Conservation (phyloP, 2,888 invertebrate species). For the Drosophila atroscutellata region DNA sequence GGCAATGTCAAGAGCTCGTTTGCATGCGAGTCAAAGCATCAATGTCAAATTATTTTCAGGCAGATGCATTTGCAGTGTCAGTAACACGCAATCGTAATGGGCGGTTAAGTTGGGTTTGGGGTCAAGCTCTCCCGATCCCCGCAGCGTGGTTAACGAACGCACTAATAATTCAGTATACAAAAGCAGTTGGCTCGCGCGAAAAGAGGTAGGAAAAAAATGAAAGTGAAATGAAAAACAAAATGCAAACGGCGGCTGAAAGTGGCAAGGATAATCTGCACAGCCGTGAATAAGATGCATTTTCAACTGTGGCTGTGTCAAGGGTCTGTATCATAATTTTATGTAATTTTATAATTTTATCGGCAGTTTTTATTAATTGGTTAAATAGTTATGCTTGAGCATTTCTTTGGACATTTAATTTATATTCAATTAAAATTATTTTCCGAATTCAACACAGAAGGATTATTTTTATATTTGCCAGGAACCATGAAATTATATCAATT, state of each 20-base stretch:
- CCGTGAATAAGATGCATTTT: conserved; percentile 44
- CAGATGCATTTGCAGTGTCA: conserved; percentile 50
- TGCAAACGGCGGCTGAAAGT: conserved; percentile 60
- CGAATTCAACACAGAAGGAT: not conserved
- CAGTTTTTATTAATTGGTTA: not conserved
- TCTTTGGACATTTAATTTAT: no score
- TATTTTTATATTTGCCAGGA: not conserved
- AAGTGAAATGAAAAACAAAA: conserved; percentile 41
- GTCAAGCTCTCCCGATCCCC: conserved; percentile 8
- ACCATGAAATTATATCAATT: not conserved
- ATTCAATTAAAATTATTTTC: no score
- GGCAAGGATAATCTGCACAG: conserved; percentile 66
- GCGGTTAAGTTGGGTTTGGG: not conserved
- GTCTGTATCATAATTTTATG: not conserved
- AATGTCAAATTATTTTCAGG: conserved; percentile 50
- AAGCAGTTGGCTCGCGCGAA: conserved; percentile 15
- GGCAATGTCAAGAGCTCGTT: conserved; percentile 40
- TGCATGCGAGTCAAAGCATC: conserved; percentile 51
- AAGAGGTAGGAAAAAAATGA: conserved; percentile 14
- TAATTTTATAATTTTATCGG: no score
- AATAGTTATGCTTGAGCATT: not conserved
- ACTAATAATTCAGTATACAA: conserved; percentile 63
- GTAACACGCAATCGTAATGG: conserved; percentile 35
- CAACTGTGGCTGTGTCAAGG: conserved; percentile 3
- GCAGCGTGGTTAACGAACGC: conserved; percentile 66